Base-by-base conservation (phyloP, 2,797 vertebrate genomes). In the Chrosomus eos region DNA sequence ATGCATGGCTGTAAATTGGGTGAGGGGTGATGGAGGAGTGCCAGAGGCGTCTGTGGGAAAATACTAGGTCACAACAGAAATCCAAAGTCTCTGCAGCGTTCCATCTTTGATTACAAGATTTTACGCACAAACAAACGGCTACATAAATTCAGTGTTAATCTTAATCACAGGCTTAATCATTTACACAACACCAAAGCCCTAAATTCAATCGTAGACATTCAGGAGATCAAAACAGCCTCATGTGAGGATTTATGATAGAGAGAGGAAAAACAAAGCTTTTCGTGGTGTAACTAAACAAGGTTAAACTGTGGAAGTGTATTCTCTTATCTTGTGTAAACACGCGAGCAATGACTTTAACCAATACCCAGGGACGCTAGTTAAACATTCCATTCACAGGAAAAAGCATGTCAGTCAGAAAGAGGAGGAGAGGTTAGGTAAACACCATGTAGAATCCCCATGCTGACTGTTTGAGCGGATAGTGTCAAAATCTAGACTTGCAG, bases 1-100 rank as follows among this genome's bases (percentile, higher is more conserved):
- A 94, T 94, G 94, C 93, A 91, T 48, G 92, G 93, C 90, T 89
- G 92, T 95, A 94, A 95, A 95, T 95, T 95, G 94, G 93, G 92
- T 91, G 92, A 90, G 93, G 93, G 93, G 91, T 86, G 90, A 90
- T 86, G 91, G 90, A 90, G 89, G 86, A 87, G 88, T 91, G 85
- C 90, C 88, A 81, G 87, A 85, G 90, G 87, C 72, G 82, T 74
- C 88, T 88, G 89, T 87, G 89, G 88, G 89, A 89, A 90, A 90
- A 88, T 89, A 78, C 83, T 79, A 53, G 45, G 83, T 87, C n/a
- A 60, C 67, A 13, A 73, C 73, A 43, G 40, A 88, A 81, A 89
- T 84, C 79, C 73, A 58, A 77, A 84, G 48, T 43, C 68, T 78
- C n/a, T 28, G 31, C 68, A 53, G 60, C 48, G 21, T 67, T 81